phyloP scores from a whole-genome alignment of 2,113 vertebrate species.

The Lasiurus borealis region DNA sequence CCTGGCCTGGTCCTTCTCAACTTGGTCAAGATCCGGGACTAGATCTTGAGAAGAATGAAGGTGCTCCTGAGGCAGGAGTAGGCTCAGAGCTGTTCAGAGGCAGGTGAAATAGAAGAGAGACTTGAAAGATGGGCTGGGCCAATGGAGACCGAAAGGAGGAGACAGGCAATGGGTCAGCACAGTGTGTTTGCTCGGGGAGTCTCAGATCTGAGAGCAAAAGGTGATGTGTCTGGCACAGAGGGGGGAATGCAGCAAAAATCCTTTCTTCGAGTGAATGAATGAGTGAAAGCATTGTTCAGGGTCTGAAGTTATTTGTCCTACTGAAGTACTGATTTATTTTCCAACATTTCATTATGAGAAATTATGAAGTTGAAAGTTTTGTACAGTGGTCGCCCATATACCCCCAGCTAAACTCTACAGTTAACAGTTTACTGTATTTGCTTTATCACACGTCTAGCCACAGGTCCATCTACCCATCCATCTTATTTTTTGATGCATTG shows the following conservation, averaged over 20 bases:
- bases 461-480: not conserved
- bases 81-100: not conserved
- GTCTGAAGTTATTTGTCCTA: not conserved
- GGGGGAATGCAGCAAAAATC: not conserved
- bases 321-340: not conserved
- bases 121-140: not conserved
- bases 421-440: not conserved
- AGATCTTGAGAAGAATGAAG: not conserved
- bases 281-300: not conserved
- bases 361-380: not conserved
- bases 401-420: not conserved
- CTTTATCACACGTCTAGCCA: not conserved
- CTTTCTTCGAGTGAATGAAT: not conserved
- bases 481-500: not conserved
- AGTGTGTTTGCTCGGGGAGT: not conserved
- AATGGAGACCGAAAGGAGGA: not conserved
- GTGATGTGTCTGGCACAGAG: not conserved
- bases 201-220: not conserved
- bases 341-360: not conserved
- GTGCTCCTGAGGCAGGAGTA: not conserved
- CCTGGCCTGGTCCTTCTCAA: not conserved
- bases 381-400: not conserved
- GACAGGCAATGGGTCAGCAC: not conserved
- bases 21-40: not conserved
- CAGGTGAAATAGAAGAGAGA: not conserved